These are phyloP conservation scores for Zaprionus camerounensis DNA, from an alignment of 1,140 invertebrate species.

Conservation along the genomic window DNA sequence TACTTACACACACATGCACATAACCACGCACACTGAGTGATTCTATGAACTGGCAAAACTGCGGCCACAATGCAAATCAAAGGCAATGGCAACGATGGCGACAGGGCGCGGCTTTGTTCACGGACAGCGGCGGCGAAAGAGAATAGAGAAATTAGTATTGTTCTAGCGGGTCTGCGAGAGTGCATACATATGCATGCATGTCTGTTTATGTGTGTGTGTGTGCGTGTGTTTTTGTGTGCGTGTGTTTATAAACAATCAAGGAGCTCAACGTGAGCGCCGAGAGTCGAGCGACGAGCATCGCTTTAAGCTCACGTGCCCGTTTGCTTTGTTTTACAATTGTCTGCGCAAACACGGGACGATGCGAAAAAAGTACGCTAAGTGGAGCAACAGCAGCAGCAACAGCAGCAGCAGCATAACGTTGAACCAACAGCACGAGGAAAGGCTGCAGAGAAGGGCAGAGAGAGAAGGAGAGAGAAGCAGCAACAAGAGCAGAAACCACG, in stretches of 20 bases:
- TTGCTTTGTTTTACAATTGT: constrained; percentile 56
- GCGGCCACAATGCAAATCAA: constrained; percentile 46
- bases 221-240: not conserved
- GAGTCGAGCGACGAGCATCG: constrained; percentile 27
- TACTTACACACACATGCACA: not conserved
- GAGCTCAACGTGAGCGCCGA: constrained; percentile 15
- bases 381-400: constrained; percentile 17
- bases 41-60: constrained; percentile 17
- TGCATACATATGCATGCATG: not conserved
- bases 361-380: constrained; percentile 19
- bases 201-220: not conserved
- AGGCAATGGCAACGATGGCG: constrained; percentile 20
- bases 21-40: not conserved
- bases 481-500: constrained; percentile 33
- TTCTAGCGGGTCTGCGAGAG: not conserved
- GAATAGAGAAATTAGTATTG: constrained; percentile 47
- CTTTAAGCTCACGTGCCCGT: constrained; percentile 46
- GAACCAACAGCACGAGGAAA: not conserved
- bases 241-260: constrained; percentile 33
- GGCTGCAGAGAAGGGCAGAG: not conserved
- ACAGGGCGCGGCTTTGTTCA: constrained; percentile 16
- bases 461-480: not conserved
- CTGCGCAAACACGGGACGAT: constrained; percentile 33
- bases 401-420: constrained; percentile 8
- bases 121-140: constrained; percentile 1